Percentiles rank a stretch among this genome's conserved stretches.
Evolutionary conservation across 2,113 vertebrate genomes (phyloP).

Genomic region (Microtus richardsoni): DNA sequence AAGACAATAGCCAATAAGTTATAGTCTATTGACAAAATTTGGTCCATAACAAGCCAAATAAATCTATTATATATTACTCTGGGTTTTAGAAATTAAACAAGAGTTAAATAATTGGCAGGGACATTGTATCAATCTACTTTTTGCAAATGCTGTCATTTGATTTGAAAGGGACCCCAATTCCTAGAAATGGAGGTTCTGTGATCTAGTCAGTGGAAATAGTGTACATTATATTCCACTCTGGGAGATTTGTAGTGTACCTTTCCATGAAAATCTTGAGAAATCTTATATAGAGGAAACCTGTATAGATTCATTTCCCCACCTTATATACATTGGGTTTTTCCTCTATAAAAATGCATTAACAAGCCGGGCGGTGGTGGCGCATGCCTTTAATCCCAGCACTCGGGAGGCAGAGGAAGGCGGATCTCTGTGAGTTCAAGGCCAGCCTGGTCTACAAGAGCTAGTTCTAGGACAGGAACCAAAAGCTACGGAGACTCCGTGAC

Average conservation of each 20-base stretch:
- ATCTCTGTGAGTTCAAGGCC: too few relatives aligned
- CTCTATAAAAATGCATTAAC: neutral
- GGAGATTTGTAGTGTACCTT: neutral
- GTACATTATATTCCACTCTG: neutral
- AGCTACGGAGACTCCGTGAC: too few relatives aligned
- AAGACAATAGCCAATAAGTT: slow-evolving; percentile 17
- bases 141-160: neutral
- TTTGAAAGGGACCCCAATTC: neutral
- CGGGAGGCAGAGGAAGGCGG: too few relatives aligned
- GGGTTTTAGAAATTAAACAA: neutral
- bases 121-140: neutral
- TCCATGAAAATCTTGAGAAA: neutral
- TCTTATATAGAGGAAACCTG: neutral
- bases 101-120: neutral
- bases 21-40: neutral
- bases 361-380: neutral
- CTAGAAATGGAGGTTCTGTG: neutral
- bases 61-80: neutral
- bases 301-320: slow-evolving; percentile 8
- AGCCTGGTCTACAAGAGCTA: too few relatives aligned
- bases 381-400: too few relatives aligned
- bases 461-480: too few relatives aligned
- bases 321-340: neutral
- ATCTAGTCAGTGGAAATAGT: neutral
- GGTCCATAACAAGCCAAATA: neutral